These are phyloP conservation scores for Tupaia tana DNA, from an alignment of 2,113 vertebrate genomes.

Conservation along the genomic window DNA sequence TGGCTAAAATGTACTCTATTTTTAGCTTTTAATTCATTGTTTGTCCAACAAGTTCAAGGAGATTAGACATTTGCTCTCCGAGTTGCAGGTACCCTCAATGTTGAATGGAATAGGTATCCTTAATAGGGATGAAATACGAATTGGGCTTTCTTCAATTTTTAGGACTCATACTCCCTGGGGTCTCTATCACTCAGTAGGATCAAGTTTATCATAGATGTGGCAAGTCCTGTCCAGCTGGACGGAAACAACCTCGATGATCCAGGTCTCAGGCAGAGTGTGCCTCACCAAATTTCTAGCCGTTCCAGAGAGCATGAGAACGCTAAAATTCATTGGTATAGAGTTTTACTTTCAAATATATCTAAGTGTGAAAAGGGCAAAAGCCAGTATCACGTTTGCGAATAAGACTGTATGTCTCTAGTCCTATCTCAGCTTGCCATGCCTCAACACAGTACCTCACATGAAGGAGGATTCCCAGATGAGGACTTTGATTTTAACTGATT, in stretches of 20 bases:
- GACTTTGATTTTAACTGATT: background rate
- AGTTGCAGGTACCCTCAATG: background rate
- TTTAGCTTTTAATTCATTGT: background rate
- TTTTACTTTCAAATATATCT: background rate
- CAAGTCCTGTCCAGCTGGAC: background rate
- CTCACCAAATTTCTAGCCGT: background rate
- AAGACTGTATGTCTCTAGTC: background rate
- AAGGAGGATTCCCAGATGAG: background rate
- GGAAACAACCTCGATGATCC: background rate
- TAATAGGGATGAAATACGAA: background rate
- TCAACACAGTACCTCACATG: background rate
- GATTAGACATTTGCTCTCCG: background rate
- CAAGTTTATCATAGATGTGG: background rate
- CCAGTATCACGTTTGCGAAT: background rate
- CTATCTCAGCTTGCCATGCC: background rate
- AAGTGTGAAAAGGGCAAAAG: background rate
- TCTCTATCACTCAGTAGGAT: background rate
- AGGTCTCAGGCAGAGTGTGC: background rate
- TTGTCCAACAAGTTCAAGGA: background rate
- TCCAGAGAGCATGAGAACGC: background rate
- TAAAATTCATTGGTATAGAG: background rate
- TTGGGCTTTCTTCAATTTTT: background rate
- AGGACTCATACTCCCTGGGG: background rate
- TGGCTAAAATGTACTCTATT: background rate
- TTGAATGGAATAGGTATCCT: background rate